Evolutionary conservation across 2,888 invertebrate species (phyloP).

Genomic region (Athrips mouffetella): DNA sequence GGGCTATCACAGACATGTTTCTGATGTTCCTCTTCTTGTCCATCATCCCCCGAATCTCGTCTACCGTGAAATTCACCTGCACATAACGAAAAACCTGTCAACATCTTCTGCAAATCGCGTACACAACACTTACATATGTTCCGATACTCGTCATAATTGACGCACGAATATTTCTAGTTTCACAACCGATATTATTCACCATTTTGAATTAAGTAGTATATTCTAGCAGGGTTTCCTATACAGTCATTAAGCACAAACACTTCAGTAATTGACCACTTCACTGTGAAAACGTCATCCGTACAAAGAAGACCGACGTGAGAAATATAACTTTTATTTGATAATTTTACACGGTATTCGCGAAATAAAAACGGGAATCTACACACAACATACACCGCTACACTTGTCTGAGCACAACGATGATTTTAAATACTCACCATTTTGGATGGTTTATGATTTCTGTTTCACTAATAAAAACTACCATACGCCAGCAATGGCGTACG

Average conservation of each 20-base stretch:
- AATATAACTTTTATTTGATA: slow-evolving; percentile 35
- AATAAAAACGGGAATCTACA: slow-evolving; percentile 51
- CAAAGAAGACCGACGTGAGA: slow-evolving; percentile 54
- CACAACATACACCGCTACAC: slow-evolving; percentile 43
- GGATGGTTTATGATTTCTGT: slow-evolving; percentile 89
- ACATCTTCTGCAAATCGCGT: slow-evolving; percentile 40
- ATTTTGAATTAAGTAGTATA: not conserved
- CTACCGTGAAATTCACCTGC: slow-evolving; percentile 99
- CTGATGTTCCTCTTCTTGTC: slow-evolving; percentile 99
- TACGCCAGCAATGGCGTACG: slow-evolving; percentile 94
- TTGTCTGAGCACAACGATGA: slow-evolving; percentile 46
- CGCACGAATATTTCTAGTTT: slow-evolving; percentile 40
- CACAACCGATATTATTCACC: not conserved
- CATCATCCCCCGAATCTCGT: slow-evolving; percentile 99
- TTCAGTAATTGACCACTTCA: slow-evolving; percentile 43
- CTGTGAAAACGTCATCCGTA: slow-evolving; percentile 69
- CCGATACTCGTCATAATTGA: slow-evolving; percentile 40
- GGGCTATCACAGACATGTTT: slow-evolving; percentile 99
- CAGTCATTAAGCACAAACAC: slow-evolving; percentile 34
- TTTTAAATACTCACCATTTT: slow-evolving; percentile 83
- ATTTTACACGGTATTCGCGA: slow-evolving; percentile 39
- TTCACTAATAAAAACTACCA: slow-evolving; percentile 83
- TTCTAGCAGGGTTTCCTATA: not conserved
- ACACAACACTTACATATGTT: slow-evolving; percentile 57
- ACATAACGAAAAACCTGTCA: slow-evolving; percentile 59